Percentiles rank a stretch among this genome's conserved stretches.
Conservation (phyloP, 1,140 invertebrate genomes). For the Bathynomus jamesi region DNA sequence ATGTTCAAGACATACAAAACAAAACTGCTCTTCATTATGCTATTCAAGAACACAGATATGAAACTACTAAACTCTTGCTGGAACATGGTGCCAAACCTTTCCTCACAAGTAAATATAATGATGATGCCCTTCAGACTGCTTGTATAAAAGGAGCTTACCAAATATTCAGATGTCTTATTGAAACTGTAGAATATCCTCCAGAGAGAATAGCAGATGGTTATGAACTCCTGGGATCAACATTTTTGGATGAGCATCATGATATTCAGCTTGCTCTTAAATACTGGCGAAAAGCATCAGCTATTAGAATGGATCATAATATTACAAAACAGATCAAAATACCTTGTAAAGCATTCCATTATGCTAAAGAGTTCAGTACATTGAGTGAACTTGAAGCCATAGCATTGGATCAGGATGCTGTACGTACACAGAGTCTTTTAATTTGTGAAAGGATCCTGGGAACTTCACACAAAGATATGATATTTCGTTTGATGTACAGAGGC, state of each 20-base stretch:
- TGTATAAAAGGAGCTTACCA: conserved; percentile 77
- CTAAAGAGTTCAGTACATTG: conserved; percentile 60
- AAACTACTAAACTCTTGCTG: conserved; percentile 73
- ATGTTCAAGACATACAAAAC: conserved; percentile 67
- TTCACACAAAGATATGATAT: conserved; percentile 71
- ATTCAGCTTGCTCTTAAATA: conserved; percentile 37
- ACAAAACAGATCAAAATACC: conserved; percentile 46
- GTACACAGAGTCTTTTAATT: conserved; percentile 73
- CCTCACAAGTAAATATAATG: conserved; percentile 65
- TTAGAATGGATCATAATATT: conserved; percentile 38
- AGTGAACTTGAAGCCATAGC: conserved; percentile 63
- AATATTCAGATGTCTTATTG: conserved; percentile 68
- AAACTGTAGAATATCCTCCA: conserved; percentile 40
- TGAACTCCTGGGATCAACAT: conserved; percentile 74
- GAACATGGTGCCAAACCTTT: conserved; percentile 69
- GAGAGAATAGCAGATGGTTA: conserved; percentile 70
- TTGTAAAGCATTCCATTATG: conserved; percentile 54
- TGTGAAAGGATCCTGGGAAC: conserved; percentile 70
- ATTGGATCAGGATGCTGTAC: conserved; percentile 67
- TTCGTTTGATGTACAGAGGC: conserved; percentile 64
- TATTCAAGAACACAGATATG: conserved; percentile 76
- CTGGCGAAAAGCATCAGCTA: conserved; percentile 39
- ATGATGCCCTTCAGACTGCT: conserved; percentile 83
- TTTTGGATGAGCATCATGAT: conserved; percentile 56
- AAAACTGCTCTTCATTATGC: conserved; percentile 91